phyloP scores from a whole-genome alignment of 2,888 invertebrate species.

The Thera obeliscata region DNA sequence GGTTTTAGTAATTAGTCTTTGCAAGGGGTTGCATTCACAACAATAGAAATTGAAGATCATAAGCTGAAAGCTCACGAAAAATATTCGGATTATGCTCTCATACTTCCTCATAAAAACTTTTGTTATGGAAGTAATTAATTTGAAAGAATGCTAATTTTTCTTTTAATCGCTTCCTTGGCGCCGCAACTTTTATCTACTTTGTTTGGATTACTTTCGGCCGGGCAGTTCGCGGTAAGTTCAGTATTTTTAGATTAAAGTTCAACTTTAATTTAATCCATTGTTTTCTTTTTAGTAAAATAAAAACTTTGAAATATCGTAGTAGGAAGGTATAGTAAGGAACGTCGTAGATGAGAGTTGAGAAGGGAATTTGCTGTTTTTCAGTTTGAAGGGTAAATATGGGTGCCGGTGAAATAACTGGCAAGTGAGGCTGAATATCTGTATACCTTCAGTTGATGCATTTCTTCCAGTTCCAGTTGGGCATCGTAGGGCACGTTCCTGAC shows the following conservation, averaged over 20 bases:
- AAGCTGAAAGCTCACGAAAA: slow-evolving; percentile 53
- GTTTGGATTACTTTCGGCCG: slow-evolving; percentile 80
- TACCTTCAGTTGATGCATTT: too few species aligned
- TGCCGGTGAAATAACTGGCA: too few species aligned
- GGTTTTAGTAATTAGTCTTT: not conserved
- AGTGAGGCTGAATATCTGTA: too few species aligned
- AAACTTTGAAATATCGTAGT: too few species aligned
- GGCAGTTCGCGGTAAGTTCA: slow-evolving; percentile 69
- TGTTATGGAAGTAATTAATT: slow-evolving; percentile 81
- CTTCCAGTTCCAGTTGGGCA: too few species aligned
- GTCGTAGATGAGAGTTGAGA: too few species aligned
- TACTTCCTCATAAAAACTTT: slow-evolving; percentile 74
- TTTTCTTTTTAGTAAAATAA: slow-evolving; percentile 8
- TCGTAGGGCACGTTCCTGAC: too few species aligned
- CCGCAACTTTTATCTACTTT: slow-evolving; percentile 82
- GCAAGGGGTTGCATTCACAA: slow-evolving; percentile 11
- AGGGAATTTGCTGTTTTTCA: too few species aligned
- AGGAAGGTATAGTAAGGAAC: too few species aligned
- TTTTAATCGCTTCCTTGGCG: slow-evolving; percentile 81
- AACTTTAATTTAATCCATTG: slow-evolving; percentile 51
- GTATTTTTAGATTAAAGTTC: slow-evolving; percentile 56
- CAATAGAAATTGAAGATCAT: slow-evolving; percentile 46
- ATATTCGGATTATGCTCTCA: slow-evolving; percentile 64
- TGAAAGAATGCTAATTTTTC: slow-evolving; percentile 82
- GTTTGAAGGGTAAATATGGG: too few species aligned